phyloP scores from a whole-genome alignment of 2,113 vertebrate genomes.

The Burhinus oedicnemus region DNA sequence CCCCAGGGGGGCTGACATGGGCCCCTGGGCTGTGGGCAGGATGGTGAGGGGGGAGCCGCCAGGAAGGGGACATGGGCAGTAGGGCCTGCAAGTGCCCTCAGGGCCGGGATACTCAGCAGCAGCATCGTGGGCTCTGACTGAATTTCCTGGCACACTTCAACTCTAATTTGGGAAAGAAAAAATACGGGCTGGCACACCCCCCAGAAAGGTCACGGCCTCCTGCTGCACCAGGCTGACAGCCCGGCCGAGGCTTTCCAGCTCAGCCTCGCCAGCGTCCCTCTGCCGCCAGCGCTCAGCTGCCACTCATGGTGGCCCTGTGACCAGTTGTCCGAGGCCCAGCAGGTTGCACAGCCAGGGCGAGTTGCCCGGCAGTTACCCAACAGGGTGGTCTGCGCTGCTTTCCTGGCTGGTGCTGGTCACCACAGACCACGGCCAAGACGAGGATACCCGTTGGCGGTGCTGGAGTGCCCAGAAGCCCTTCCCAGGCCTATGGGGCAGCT shows the following conservation, averaged over 20 bases:
- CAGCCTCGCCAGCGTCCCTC: not conserved
- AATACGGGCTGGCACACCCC: not conserved
- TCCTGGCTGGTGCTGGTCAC: rapidly evolving
- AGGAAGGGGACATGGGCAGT: not conserved
- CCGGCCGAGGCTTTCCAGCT: not conserved
- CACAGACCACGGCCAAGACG: rapidly evolving
- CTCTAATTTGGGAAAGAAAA: conserved; percentile 19
- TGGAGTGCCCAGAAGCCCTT: not conserved
- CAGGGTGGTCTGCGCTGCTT: rapidly evolving
- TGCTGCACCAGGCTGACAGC: not conserved
- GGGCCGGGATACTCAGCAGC: not conserved
- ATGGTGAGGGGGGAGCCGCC: rapidly evolving
- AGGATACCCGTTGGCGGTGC: rapidly evolving
- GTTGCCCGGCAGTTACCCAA: rapidly evolving
- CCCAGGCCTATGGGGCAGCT: rapidly evolving
- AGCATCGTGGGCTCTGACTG: not conserved
- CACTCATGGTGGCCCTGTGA: rapidly evolving
- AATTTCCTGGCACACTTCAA: not conserved
- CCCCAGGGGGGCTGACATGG: rapidly evolving
- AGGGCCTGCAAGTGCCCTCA: not conserved
- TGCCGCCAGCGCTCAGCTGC: rapidly evolving
- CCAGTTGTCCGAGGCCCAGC: rapidly evolving
- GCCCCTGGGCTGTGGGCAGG: not conserved
- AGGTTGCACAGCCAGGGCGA: rapidly evolving
- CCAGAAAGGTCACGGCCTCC: not conserved